phyloP scores from a whole-genome alignment of 2,888 invertebrate species.

The Disparrhopalites patrizii region DNA sequence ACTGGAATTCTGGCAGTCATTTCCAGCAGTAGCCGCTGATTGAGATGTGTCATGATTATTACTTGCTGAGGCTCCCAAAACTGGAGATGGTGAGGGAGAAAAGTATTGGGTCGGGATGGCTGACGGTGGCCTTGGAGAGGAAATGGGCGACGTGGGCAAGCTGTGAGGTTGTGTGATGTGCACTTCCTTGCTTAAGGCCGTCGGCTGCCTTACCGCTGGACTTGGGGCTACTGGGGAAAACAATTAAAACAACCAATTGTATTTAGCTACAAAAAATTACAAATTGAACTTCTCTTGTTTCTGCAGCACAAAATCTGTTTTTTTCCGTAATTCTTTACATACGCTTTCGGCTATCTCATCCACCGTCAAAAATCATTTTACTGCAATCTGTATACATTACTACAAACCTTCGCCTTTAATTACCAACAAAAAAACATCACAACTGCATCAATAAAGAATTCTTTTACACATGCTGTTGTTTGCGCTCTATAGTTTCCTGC shows the following conservation, averaged over 20 bases:
- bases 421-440: too few relatives aligned
- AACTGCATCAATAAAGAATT: too few relatives aligned
- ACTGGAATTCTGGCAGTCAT: not conserved
- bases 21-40: not conserved
- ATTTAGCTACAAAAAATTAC: not conserved
- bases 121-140: slow-evolving; percentile 58
- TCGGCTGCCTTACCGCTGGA: slow-evolving; percentile 22
- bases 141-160: slow-evolving; percentile 60
- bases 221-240: slow-evolving; percentile 18
- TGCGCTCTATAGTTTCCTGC: too few relatives aligned
- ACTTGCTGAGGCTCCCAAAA: not conserved
- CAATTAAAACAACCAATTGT: too few relatives aligned
- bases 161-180: slow-evolving; percentile 78
- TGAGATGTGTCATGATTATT: not conserved
- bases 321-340: too few relatives aligned
- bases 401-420: too few relatives aligned
- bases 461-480: too few relatives aligned
- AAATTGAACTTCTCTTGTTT: not conserved
- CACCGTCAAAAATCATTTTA: too few relatives aligned
- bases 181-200: slow-evolving; percentile 48
- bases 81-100: slow-evolving; percentile 19
- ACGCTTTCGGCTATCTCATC: too few relatives aligned
- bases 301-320: too few relatives aligned
- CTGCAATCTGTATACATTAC: too few relatives aligned
- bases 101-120: slow-evolving; percentile 18